phyloP scores from a whole-genome alignment of 1,140 invertebrate genomes.

The Lasaia peninsularis region DNA sequence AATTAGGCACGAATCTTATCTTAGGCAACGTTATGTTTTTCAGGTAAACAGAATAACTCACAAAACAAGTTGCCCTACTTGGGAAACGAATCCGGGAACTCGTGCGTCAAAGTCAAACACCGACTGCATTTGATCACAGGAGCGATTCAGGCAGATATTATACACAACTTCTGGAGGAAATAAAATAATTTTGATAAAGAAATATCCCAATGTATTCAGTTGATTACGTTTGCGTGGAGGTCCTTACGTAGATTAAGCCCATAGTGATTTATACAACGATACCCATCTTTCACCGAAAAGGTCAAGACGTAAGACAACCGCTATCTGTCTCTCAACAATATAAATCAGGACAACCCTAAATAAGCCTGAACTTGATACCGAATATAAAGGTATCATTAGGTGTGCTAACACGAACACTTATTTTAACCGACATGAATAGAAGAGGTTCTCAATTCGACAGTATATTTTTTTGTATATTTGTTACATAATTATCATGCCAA shows the following conservation, averaged over 20 bases:
- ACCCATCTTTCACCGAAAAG: constrained; percentile 3
- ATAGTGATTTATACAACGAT: background rate
- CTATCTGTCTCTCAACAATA: background rate
- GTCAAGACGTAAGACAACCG: background rate
- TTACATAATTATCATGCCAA: too few species aligned
- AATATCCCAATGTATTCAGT: too few species aligned
- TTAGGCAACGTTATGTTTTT: too few species aligned
- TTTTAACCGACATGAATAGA: background rate
- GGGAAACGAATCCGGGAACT: too few species aligned
- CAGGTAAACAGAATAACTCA: too few species aligned
- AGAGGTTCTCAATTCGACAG: background rate
- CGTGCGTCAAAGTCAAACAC: too few species aligned
- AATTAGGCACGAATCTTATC: too few species aligned
- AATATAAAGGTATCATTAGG: background rate
- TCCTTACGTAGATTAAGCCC: background rate
- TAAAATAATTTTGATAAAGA: background rate
- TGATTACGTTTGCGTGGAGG: background rate
- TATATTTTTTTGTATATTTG: background rate
- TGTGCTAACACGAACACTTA: background rate
- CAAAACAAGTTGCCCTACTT: too few species aligned
- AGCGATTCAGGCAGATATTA: too few species aligned
- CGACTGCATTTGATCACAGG: too few species aligned
- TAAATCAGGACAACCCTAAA: constrained; percentile 7
- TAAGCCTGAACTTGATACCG: constrained; percentile 4
- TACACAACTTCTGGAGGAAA: background rate